Conservation (phyloP, 2,888 invertebrate species). For the Encarsia formosa region DNA sequence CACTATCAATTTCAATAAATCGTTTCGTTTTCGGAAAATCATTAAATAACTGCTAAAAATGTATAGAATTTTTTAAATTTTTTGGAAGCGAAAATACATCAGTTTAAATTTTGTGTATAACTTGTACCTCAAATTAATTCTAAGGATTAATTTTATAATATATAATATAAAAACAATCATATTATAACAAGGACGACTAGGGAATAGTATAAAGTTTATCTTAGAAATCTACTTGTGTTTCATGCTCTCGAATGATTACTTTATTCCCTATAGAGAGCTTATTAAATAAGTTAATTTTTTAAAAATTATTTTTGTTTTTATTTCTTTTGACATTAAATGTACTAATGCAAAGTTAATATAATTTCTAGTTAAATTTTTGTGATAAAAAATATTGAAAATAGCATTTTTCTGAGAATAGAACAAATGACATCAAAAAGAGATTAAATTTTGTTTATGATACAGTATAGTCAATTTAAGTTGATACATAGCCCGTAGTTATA, state of each 20-base stretch:
- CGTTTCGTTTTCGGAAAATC: no score
- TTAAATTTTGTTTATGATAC: slow-evolving; percentile 6
- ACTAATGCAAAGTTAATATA: no score
- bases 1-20: slow-evolving; percentile 10
- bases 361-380: no score
- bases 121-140: slow-evolving; percentile 22
- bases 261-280: slow-evolving; percentile 3
- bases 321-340: no score
- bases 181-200: slow-evolving; percentile 33
- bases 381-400: no score
- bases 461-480: slow-evolving; percentile 10
- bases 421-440: slow-evolving; percentile 19
- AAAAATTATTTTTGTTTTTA: no score
- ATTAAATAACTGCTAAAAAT: no score
- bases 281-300: slow-evolving; percentile 10
- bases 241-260: slow-evolving; percentile 11
- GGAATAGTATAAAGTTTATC: slow-evolving; percentile 30
- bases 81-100: slow-evolving; percentile 12
- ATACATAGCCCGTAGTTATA: background rate
- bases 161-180: slow-evolving; percentile 28
- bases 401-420: slow-evolving; percentile 26
- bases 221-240: slow-evolving; percentile 17
- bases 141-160: slow-evolving; percentile 12
- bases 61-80: slow-evolving; percentile 10
- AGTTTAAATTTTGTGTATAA: slow-evolving; percentile 10